Evolutionary conservation across 2,113 vertebrate genomes (phyloP), one percentile per base, ranked within the genome.

Genomic region (Oophaga pumilio): DNA sequence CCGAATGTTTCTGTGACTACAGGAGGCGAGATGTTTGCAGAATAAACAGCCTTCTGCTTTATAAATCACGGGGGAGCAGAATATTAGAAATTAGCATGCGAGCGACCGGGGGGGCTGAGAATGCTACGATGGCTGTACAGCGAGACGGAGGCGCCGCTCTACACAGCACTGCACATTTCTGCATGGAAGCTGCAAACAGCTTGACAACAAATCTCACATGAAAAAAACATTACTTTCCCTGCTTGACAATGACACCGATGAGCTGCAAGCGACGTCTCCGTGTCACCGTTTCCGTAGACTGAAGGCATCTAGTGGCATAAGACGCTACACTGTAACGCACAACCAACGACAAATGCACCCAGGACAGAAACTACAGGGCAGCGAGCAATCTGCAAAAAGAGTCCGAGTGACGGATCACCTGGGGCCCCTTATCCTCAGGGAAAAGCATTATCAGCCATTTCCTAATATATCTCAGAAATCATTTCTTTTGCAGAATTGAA

Each of bases 21-120:
- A 74, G 50, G 10, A 26, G 26, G 76, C 26, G 49, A 86, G 85
- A 71, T 49, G 80, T 69, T 43, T 79, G 62, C 66, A 79, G 57
- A 86, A 80, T 57, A 80, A 71, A 79, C 50, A 80, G 64, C 43
- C 62, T 57, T 28, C 60, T 79, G 60, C 11, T 86, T 56, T 59
- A 69, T 64, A 43, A 86, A 69, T 69, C 76, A 53, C 60, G 6
- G 57, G 84, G 71, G 85, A 79, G 14, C 68, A n/a, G 10, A 68
- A 86, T 78, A 80, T 69, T 78, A 86, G 60, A 86, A 85, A 86
- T 53, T 22, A 71, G 76, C 76, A 56, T 68, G 85, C 50, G 6
- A 71, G 50, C 17, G 28, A 43, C 76, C 85, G 26, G 62, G 84
- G 74, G 62, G 49, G 22, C 33, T 24, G 22, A 85, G 26, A 43